These are phyloP conservation scores for Gisinianus flammeolus DNA, from an alignment of 2,888 invertebrate species.

Conservation along the genomic window DNA sequence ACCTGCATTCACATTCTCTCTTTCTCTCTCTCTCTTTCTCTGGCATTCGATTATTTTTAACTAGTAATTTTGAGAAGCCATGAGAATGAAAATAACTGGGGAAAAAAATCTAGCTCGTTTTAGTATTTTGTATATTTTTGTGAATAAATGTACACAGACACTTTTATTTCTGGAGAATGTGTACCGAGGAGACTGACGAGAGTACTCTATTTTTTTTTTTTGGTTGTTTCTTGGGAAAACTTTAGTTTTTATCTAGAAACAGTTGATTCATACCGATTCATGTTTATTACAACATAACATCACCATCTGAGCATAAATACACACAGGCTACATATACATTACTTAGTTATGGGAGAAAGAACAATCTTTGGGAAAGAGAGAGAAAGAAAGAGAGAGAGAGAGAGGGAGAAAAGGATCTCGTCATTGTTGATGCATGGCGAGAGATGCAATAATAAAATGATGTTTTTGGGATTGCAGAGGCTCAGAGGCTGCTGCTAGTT, in stretches of 20 bases:
- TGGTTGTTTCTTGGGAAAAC: not conserved
- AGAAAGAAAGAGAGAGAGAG: not conserved
- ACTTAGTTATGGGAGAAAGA: constrained; percentile 39
- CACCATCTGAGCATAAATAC: constrained; percentile 33
- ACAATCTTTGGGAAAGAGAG: constrained; percentile 29
- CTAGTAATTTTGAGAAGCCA: not conserved
- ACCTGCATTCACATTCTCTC: not conserved
- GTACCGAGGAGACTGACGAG: not conserved
- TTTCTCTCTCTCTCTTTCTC: not conserved
- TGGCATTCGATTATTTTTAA: constrained; percentile 8
- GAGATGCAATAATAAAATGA: constrained; percentile 41
- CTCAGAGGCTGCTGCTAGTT: constrained; percentile 19
- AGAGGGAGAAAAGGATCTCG: constrained; percentile 26
- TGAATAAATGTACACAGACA: constrained; percentile 7
- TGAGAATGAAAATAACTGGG: not conserved
- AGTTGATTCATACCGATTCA: constrained; percentile 39
- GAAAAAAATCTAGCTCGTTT: not conserved
- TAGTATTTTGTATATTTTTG: not conserved
- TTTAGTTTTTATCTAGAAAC: constrained; percentile 34
- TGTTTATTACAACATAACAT: constrained; percentile 30
- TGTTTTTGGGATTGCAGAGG: constrained; percentile 41
- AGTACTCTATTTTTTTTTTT: not conserved
- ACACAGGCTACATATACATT: constrained; percentile 28
- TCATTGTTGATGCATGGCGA: constrained; percentile 41
- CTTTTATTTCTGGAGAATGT: not conserved